Percentiles rank a stretch among this genome's conserved stretches.
phyloP scores from a whole-genome alignment of 2,797 vertebrate genomes.

The Eulemur rubriventer region DNA sequence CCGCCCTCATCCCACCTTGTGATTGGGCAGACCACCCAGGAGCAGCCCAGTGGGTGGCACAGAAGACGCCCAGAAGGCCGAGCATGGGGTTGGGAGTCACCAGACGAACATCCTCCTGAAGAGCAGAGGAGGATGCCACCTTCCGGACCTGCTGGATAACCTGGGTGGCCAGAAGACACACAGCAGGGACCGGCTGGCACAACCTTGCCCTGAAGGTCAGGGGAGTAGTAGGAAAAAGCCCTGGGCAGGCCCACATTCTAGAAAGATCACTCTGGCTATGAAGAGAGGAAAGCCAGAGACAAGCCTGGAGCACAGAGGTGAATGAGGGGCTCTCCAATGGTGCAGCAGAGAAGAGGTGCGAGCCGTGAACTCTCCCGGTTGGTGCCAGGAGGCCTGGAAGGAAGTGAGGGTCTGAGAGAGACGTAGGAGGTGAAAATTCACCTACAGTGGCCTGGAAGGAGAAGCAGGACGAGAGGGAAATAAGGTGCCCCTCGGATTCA shows the following conservation, averaged over 20 bases:
- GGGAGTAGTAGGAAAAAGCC: neutral
- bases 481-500: accelerated
- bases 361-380: neutral
- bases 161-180: neutral
- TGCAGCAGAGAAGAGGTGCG: neutral
- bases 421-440: accelerated
- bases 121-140: too few relatives aligned
- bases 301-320: neutral
- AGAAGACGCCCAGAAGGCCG: neutral
- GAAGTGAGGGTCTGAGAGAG: neutral
- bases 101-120: neutral
- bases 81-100: accelerated
- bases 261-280: neutral
- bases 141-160: too few relatives aligned
- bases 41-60: accelerated
- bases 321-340: too few relatives aligned
- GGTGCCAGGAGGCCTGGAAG: neutral
- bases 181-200: too few relatives aligned
- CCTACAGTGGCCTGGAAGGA: neutral
- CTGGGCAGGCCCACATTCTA: neutral
- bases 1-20: neutral
- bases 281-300: neutral
- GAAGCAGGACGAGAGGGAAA: accelerated
- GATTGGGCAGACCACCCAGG: accelerated
- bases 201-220: neutral